Evolutionary conservation across 2,888 invertebrate genomes (phyloP).

Genomic region (Zootermopsis nevadensis): DNA sequence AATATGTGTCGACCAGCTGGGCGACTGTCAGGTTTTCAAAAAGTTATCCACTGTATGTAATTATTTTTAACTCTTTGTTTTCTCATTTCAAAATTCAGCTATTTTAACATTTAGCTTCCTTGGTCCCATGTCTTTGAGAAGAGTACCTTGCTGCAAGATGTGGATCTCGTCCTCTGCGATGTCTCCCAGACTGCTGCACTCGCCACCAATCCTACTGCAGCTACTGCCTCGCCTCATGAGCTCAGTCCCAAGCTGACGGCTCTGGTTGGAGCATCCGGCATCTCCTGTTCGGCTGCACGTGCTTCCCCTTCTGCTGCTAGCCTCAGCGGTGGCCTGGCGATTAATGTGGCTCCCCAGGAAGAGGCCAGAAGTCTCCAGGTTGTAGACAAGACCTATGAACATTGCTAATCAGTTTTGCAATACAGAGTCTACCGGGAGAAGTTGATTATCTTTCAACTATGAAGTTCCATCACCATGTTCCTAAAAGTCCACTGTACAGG

Average conservation of each 20-base stretch:
- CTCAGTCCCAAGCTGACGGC: not conserved
- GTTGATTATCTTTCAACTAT: too few species aligned
- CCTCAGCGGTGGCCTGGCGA: not conserved
- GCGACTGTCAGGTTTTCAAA: too few species aligned
- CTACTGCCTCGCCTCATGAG: not conserved
- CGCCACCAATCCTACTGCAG: constrained; percentile 26
- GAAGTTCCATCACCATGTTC: too few species aligned
- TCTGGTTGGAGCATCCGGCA: not conserved
- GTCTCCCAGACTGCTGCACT: constrained; percentile 45
- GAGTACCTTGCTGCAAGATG: constrained; percentile 9
- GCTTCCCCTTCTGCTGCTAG: constrained; percentile 9
- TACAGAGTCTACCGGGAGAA: too few species aligned
- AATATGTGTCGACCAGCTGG: too few species aligned
- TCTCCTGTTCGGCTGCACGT: not conserved
- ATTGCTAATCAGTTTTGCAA: too few species aligned
- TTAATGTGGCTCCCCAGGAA: constrained; percentile 11
- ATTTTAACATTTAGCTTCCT: too few species aligned
- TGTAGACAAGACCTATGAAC: not conserved
- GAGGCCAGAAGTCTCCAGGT: constrained; percentile 22
- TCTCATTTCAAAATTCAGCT: too few species aligned
- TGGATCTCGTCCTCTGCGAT: constrained; percentile 50
- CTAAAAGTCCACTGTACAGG: too few species aligned
- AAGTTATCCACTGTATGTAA: too few species aligned
- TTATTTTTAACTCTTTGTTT: too few species aligned
- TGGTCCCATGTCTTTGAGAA: too few species aligned